Percentiles rank a stretch among this genome's conserved stretches.
Conservation (phyloP, 2,113 vertebrate species). For the Callospermophilus lateralis region DNA sequence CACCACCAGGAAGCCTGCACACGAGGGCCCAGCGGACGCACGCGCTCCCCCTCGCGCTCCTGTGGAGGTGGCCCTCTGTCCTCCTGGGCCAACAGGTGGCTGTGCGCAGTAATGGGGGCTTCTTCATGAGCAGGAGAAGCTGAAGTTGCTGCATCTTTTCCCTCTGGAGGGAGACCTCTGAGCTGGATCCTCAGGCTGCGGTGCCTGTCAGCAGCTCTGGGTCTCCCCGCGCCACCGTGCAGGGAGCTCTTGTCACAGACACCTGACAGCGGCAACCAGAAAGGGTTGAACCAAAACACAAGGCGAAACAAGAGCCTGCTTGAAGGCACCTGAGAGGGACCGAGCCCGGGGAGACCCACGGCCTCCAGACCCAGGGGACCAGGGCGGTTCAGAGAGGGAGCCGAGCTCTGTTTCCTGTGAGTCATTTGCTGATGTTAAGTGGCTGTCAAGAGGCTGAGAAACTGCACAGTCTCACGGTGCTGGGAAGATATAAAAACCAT, state of each 20-base stretch:
- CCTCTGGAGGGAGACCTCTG: neutral
- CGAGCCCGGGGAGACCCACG: neutral
- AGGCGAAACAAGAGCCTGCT: neutral
- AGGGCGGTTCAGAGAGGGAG: neutral
- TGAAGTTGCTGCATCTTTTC: neutral
- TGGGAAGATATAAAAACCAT: neutral
- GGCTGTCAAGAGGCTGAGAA: neutral
- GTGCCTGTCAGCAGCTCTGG: neutral
- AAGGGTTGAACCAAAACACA: neutral
- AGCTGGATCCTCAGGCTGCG: neutral
- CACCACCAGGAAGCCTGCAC: neutral
- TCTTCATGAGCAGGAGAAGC: neutral
- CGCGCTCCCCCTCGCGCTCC: rapidly evolving
- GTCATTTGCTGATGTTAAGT: neutral
- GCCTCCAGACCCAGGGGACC: neutral
- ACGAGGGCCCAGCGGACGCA: rapidly evolving
- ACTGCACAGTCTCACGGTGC: neutral
- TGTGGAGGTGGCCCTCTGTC: neutral
- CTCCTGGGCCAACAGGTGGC: neutral
- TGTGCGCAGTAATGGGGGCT: neutral
- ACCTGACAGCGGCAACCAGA: neutral
- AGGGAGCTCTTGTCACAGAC: neutral
- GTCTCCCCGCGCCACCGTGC: neutral
- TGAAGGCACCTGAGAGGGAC: neutral
- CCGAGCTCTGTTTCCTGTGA: no score